Evolutionary conservation across 2,888 invertebrate species (phyloP), one percentile per base, ranked within the genome.

Genomic region (Syritta pipiens): DNA sequence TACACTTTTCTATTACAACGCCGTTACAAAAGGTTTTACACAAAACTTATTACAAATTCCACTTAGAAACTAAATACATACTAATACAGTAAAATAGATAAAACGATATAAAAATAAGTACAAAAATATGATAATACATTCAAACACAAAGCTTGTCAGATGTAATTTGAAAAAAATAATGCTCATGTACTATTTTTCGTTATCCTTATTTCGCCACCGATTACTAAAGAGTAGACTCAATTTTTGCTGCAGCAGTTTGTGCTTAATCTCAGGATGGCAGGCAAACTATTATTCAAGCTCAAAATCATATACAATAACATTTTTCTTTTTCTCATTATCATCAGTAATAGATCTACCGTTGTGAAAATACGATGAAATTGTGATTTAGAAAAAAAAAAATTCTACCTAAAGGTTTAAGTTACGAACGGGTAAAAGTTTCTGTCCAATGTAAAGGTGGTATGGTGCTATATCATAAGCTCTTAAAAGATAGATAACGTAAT

Each of bases 81-180:
- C 12, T 12, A 20, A 55, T n/a, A 3, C 35, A 49, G 26, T 20
- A 48, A 20, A 10, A 37, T 37, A 9, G 19, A 20, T 28, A 26
- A 12, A 46, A 40, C 20, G 37, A 24, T 53, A 53, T 19, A 10
- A 42, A 14, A 14, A 32, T 76, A 76, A 69, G 71, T 76, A 76
- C 57, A 71, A 68, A 75, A 68, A 76, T 69, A 71, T 30, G 42
- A n/a, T n/a, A n/a, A n/a, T n/a, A n/a, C n/a, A n/a, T n/a, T n/a
- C n/a, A n/a, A n/a, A n/a, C n/a, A n/a, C n/a, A n/a, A n/a, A n/a
- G n/a, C n/a, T n/a, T n/a, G n/a, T n/a, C n/a, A n/a, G n/a, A n/a
- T n/a, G n/a, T n/a, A n/a, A n/a, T n/a, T n/a, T n/a, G n/a, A n/a
- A n/a, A n/a, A n/a, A n/a, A n/a, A n/a, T n/a, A n/a, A n/a, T n/a